These are phyloP conservation scores for Harmothoe impar DNA, from an alignment of 2,888 invertebrate genomes.

Conservation along the genomic window DNA sequence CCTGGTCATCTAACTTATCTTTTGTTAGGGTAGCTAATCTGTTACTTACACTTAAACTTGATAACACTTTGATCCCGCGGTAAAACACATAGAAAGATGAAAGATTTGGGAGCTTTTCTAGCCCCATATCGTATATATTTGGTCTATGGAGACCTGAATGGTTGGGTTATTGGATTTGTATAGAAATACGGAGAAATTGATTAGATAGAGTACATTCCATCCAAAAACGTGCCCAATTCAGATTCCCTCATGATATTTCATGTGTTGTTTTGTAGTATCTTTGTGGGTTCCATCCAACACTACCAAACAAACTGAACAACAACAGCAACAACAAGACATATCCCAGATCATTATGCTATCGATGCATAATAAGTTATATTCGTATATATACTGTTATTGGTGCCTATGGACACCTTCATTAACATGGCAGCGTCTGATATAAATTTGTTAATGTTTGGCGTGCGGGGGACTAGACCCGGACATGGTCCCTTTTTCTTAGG, in stretches of 20 bases:
- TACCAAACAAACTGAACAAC: not conserved
- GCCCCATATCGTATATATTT: no score
- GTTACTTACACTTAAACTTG: not conserved
- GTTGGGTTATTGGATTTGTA: no score
- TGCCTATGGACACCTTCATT: no score
- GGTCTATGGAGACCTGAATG: no score
- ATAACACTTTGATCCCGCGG: not conserved
- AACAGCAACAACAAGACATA: constrained; percentile 11
- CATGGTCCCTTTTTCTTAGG: not conserved
- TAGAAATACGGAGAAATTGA: not conserved
- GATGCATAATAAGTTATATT: not conserved
- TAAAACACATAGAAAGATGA: no score
- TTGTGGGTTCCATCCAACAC: not conserved
- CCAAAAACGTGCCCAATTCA: not conserved
- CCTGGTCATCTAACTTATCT: not conserved
- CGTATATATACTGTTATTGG: no score
- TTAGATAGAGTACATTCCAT: constrained; percentile 19
- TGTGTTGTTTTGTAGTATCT: not conserved
- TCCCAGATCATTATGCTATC: constrained; percentile 11
- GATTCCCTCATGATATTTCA: not conserved
- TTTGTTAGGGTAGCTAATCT: not conserved
- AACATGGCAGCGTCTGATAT: no score
- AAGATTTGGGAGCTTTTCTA: no score
- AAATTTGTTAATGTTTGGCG: not conserved
- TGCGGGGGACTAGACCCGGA: not conserved